Conservation (phyloP, 2,888 invertebrate genomes). For the Campoletis raptor region DNA sequence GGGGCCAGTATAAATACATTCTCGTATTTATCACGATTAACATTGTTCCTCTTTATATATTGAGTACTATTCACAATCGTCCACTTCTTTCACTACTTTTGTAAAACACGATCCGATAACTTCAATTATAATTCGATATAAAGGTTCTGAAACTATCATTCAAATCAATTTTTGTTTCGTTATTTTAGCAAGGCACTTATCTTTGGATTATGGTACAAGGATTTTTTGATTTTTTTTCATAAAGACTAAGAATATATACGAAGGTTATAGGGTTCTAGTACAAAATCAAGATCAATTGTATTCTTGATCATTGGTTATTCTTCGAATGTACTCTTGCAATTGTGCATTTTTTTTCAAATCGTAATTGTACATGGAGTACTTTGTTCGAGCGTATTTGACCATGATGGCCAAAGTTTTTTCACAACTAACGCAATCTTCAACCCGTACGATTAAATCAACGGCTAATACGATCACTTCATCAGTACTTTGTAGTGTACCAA, state of each 20-base stretch:
- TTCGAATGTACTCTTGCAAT: slow-evolving; percentile 14
- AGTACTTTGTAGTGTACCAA: slow-evolving; percentile 21
- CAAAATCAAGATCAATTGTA: neutral
- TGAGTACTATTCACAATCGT: too few relatives aligned
- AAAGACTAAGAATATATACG: neutral
- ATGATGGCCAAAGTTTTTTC: slow-evolving; percentile 27
- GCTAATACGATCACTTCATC: slow-evolving; percentile 24
- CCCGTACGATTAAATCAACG: slow-evolving; percentile 14
- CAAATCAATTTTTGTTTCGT: too few relatives aligned
- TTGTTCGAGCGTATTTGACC: slow-evolving; percentile 15
- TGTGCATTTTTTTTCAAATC: neutral
- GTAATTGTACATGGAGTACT: slow-evolving; percentile 7
- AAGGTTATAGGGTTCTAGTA: neutral
- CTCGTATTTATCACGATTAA: too few relatives aligned
- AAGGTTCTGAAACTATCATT: too few relatives aligned
- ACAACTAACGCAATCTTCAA: slow-evolving; percentile 16
- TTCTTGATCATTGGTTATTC: neutral
- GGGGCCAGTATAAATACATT: too few relatives aligned
- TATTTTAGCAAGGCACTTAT: neutral
- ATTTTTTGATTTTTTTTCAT: too few relatives aligned
- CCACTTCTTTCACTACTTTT: too few relatives aligned
- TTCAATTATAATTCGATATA: neutral
- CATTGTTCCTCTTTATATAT: too few relatives aligned
- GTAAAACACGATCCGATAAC: too few relatives aligned
- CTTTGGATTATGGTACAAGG: too few relatives aligned